Percentiles rank a stretch among this genome's conserved stretches.
Evolutionary conservation across 2,797 vertebrate genomes (phyloP).

Genomic region (Alectoris magna): DNA sequence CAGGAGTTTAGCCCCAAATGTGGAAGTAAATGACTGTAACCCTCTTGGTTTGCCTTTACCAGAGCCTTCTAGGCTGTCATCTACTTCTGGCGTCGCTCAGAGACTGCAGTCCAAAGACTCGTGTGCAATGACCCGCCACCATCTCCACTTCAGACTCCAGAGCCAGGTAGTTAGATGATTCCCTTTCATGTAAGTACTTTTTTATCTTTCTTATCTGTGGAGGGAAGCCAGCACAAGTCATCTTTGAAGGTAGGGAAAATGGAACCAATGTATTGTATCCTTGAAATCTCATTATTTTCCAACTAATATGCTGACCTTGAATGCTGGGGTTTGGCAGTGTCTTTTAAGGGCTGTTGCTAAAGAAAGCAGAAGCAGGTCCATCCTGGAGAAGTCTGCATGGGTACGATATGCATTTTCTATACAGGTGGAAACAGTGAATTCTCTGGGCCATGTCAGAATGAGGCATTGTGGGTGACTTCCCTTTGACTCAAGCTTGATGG

Average conservation of each 20-base stretch:
- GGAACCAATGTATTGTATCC: conserved; percentile 31
- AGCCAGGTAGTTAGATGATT: background rate
- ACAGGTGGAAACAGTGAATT: background rate
- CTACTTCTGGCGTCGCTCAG: background rate
- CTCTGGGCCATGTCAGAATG: background rate
- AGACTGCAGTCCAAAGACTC: background rate
- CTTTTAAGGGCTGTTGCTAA: conserved; percentile 27
- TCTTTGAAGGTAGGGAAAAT: conserved; percentile 34
- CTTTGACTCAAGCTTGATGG: background rate
- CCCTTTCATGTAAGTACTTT: conserved; percentile 53
- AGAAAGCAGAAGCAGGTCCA: conserved; percentile 33
- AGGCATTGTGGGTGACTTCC: conserved; percentile 34
- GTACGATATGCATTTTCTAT: background rate
- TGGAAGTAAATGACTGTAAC: background rate
- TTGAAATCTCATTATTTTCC: conserved; percentile 61
- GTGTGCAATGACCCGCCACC: background rate
- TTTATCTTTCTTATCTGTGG: conserved; percentile 29
- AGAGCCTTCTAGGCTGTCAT: background rate
- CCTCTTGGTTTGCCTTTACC: background rate
- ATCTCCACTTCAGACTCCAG: background rate
- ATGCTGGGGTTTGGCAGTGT: conserved; percentile 13
- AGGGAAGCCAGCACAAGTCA: background rate
- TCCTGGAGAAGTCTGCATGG: background rate
- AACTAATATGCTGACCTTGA: conserved; percentile 31
- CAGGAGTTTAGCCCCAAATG: background rate